A percentile compares a stretch with the other conserved stretches of the same genome.
These are phyloP conservation scores for Drosophila arawakana DNA, from an alignment of 1,140 invertebrate genomes.

Conservation along the genomic window DNA sequence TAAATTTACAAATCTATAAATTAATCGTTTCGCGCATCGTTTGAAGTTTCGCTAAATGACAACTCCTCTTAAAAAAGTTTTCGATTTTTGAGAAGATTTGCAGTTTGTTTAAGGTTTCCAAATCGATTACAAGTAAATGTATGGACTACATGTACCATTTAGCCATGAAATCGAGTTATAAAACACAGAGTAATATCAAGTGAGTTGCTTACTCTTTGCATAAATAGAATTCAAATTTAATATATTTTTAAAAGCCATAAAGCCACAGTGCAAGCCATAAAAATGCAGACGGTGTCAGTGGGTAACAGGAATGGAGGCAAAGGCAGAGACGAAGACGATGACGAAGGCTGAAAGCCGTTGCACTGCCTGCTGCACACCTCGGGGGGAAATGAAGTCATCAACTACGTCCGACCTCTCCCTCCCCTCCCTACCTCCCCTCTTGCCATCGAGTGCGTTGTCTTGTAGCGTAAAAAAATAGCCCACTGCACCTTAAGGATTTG, in stretches of 20 bases:
- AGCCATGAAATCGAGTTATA: slow-evolving; percentile 14
- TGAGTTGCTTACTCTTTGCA: slow-evolving; percentile 13
- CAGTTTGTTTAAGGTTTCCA: too few species aligned
- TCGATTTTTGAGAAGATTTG: too few species aligned
- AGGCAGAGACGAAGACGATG: not conserved
- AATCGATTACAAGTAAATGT: too few species aligned
- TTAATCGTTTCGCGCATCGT: too few species aligned
- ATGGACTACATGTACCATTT: not conserved
- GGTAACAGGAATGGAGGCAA: not conserved
- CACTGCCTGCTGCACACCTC: slow-evolving; percentile 47
- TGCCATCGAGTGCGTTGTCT: not conserved
- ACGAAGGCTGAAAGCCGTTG: slow-evolving; percentile 30
- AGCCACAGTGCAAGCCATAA: slow-evolving; percentile 47
- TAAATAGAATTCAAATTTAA: slow-evolving; percentile 44
- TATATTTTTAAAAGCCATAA: slow-evolving; percentile 44
- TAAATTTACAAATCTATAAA: too few species aligned
- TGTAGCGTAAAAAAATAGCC: slow-evolving; percentile 44
- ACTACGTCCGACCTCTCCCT: not conserved
- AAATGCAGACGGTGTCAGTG: slow-evolving; percentile 45
- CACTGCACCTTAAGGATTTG: slow-evolving; percentile 62
- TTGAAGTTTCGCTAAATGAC: too few species aligned
- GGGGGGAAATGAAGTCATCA: slow-evolving; percentile 65
- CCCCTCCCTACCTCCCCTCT: too few species aligned
- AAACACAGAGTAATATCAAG: not conserved
- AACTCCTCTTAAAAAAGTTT: too few species aligned